These are phyloP conservation scores for Prostheceraeus crozeri DNA, from an alignment of 2,888 invertebrate genomes.

Conservation along the genomic window DNA sequence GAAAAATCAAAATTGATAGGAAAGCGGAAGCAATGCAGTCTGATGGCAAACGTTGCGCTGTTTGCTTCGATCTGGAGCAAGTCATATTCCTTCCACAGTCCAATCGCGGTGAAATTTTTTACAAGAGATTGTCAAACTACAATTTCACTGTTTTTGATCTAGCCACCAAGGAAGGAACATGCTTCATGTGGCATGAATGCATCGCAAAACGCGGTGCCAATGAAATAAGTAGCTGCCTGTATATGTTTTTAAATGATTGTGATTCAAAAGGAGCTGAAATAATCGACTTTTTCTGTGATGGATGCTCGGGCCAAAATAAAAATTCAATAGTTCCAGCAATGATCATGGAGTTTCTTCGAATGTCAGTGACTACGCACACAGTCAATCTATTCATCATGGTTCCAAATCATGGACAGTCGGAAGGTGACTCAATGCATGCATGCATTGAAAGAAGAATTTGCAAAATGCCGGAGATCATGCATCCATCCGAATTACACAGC, in stretches of 20 bases:
- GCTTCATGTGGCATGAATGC: constrained; percentile 16
- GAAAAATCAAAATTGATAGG: constrained; percentile 7
- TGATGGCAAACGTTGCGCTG: neutral
- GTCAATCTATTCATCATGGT: neutral
- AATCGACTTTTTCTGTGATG: neutral
- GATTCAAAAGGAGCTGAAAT: neutral
- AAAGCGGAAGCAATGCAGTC: neutral
- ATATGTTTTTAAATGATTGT: neutral
- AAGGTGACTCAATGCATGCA: neutral
- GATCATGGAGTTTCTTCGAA: no score
- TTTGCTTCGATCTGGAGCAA: constrained; percentile 1
- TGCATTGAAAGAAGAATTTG: constrained; percentile 24
- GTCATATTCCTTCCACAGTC: neutral
- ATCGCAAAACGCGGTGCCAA: constrained; percentile 2
- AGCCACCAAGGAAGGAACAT: neutral
- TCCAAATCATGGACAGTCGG: constrained; percentile 1
- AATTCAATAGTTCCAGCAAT: no score
- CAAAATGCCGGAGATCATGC: no score
- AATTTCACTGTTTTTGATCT: neutral
- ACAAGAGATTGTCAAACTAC: constrained; percentile 13
- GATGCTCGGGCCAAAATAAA: constrained; percentile 10
- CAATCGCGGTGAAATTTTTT: neutral
- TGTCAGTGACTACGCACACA: neutral
- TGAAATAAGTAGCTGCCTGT: constrained; percentile 9
- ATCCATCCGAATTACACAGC: neutral